A percentile compares a stretch with the other conserved stretches of the same genome.
These are phyloP conservation scores for Subanguina moxae DNA, from an alignment of 1,140 invertebrate species.

Conservation along the genomic window DNA sequence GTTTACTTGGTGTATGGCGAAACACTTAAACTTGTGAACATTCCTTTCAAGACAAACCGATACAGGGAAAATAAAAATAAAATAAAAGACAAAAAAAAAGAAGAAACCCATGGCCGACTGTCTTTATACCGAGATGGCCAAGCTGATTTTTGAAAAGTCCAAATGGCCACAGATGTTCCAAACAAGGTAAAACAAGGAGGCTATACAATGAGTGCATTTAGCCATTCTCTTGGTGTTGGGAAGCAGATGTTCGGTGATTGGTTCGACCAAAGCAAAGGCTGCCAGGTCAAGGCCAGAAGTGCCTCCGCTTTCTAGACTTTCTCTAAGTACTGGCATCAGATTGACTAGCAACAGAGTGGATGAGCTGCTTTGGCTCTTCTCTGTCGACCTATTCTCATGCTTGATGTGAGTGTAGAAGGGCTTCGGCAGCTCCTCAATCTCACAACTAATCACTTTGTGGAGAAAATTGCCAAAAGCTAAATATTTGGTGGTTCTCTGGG, in stretches of 20 bases:
- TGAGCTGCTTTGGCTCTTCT: background rate
- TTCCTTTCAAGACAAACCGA: no score
- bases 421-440: constrained; percentile 1
- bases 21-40: no score
- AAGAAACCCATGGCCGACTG: no score
- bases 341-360: background rate
- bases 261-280: constrained; percentile 5
- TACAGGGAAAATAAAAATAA: no score
- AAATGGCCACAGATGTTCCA: no score
- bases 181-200: no score
- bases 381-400: background rate
- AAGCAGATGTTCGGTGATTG: background rate
- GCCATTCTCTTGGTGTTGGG: background rate
- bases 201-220: constrained; percentile 1
- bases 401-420: background rate
- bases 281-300: background rate
- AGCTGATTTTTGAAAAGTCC: no score
- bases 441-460: constrained; percentile 1
- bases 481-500: no score
- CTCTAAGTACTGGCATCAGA: constrained; percentile 5
- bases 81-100: no score
- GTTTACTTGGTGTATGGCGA: no score
- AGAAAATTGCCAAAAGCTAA: constrained; percentile 10
- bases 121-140: no score
- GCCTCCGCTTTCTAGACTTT: constrained; percentile 1